Evolutionary conservation across 2,888 invertebrate species (phyloP), one percentile per base, ranked within the genome.

Genomic region (Volucella bombylans): DNA sequence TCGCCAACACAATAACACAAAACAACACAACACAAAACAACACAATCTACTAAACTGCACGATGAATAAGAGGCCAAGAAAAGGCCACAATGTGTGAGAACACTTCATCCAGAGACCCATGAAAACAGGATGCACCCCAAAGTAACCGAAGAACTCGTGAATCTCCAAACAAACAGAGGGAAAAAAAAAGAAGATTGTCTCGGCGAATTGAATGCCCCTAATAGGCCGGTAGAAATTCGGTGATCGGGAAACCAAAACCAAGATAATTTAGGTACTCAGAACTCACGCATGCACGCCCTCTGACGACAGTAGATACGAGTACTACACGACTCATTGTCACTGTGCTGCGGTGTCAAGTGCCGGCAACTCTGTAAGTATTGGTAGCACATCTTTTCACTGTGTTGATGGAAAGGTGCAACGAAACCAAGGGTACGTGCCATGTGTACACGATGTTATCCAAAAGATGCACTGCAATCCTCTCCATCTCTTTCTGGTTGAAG

Each of bases 71-170:
- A 68, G 39, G 38, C 57, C 18, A 59, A 18, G 41, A 68, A 18
- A 69, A 69, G 57, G 18, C 43, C 76, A 38, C 41, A 43, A 49
- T 55, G 69, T 64, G 57, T 78, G 55, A 59, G 64, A 64, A 72
- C 65, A 50, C 52, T 52, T 59, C 61, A 68, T 14, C 43, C 18
- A 38, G 55, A 73, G 73, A 73, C 62, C 54, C 39, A 62, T 68
- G 55, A 62, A 73, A 82, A 78, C 82, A 83, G 82, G 82, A 83
- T 83, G 82, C 82, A 83, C 79, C 73, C 62, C 31, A 41, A 14
- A 50, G 74, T 10, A 12, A 49, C 57, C 43, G 41, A 71, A 39
- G 47, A 47, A 45, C 31, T 31, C 31, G 2, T 31, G 54, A 67
- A 23, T 10, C 65, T 45, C 57, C 52, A 31, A 69, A 43, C 59